Evolutionary conservation across 2,888 invertebrate species (phyloP), one percentile per base, ranked within the genome.

Genomic region (Cryptocephalus moraei): DNA sequence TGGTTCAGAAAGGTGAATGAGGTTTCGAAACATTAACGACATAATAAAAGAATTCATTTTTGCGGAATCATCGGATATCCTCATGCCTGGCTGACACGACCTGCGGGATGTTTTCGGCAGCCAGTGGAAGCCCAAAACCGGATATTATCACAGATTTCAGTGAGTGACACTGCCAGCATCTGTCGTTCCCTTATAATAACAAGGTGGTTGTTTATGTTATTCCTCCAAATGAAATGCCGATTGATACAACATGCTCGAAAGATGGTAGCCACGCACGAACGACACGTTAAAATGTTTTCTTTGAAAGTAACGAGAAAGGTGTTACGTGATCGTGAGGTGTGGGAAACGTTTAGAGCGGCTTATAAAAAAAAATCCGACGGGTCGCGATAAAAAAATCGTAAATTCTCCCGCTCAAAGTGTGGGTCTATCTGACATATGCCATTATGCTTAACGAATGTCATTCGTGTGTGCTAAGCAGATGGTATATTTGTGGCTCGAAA

Each of bases 171-270:
- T 48, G 50, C 49, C 44, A 53, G 50, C 56, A 56, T 43, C 56
- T 56, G 56, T 46, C 49, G 46, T 49, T 53, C 45, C 43, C 49
- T 49, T 54, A 47, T 50, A 56, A 56, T 53, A 56, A 56, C 56
- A 56, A 56, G 49, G 52, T 54, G 52, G 54, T 56, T 56, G 54
- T 56, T 54, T 49, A 50, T 49, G 52, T 55, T 55, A 46, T 44
- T 52, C 49, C 49, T 47, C 47, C 46, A 40, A 41, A 43, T 46
- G 46, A 42, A 41, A 42, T 32, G 36, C 33, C 32, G 42, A 46
- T 42, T 36, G 46, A 22, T 46, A 38, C 46, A 40, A 38, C 39
- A 46, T 36, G 42, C 32, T n/a, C 12, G 22, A 31, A 32, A 39
- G 39, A 41, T 41, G 42, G 38, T 13, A 14, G 13, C 13, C 11